Evolutionary conservation across 2,888 invertebrate genomes (phyloP).

Genomic region (Exocentrus adspersus): DNA sequence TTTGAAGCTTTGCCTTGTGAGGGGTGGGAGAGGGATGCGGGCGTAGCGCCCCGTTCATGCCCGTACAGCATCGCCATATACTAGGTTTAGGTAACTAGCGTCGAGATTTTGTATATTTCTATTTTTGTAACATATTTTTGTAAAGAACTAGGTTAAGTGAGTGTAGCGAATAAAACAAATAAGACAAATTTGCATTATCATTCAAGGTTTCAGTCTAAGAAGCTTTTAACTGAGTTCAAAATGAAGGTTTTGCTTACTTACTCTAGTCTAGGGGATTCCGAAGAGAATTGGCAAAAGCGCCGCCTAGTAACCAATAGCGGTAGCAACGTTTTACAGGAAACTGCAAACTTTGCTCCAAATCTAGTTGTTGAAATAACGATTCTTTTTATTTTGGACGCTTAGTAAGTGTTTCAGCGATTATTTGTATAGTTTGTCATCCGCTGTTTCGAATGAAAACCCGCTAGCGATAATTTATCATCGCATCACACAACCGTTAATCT

Average conservation of each 20-base stretch:
- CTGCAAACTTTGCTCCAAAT: no score
- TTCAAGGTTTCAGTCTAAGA: not conserved
- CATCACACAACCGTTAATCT: conserved; percentile 4
- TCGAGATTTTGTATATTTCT: conserved; percentile 30
- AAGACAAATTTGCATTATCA: not conserved
- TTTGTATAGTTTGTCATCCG: conserved; percentile 30
- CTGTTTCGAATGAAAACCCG: not conserved
- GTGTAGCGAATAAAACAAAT: conserved; percentile 14
- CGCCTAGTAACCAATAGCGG: no score
- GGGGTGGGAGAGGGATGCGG: conserved; percentile 9
- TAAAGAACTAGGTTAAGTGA: conserved; percentile 21
- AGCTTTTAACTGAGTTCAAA: no score
- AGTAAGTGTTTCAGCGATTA: no score
- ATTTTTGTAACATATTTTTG: conserved; percentile 30
- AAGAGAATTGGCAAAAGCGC: no score
- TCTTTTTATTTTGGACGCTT: no score
- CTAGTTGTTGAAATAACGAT: no score
- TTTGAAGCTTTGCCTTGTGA: conserved; percentile 21
- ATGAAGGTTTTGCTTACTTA: no score
- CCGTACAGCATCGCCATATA: no score
- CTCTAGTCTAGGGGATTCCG: no score
- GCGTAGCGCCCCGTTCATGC: not conserved
- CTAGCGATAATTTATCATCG: not conserved
- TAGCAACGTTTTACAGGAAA: no score
- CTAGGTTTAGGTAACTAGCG: conserved; percentile 8